Evolutionary conservation across 1,140 invertebrate genomes (phyloP), one percentile per base, ranked within the genome.

Genomic region (Trichomalopsis sarcophagae): DNA sequence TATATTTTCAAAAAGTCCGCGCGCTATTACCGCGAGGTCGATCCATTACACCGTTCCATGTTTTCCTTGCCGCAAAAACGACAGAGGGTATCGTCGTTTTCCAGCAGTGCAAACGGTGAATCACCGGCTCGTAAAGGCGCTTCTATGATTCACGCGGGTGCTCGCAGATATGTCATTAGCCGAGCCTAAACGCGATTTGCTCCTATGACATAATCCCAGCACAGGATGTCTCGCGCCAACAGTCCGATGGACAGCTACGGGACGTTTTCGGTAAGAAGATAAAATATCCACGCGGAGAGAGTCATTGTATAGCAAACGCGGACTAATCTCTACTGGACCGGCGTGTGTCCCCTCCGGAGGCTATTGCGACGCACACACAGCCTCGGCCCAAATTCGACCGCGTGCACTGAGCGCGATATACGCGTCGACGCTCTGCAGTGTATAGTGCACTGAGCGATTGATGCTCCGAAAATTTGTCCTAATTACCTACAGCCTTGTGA

Each of bases 331-430:
- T 44, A 44, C 40, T 44, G 40, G 40, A 44, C 40, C 40, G 7
- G 40, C 27, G 27, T 1, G 27, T 44, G 40, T 44, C 62, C 62
- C 62, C 62, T 27, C 6, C 2, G 66, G 62, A 66, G 17, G 14
- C 62, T 17, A 66, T 7, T 7, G 50, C 50, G 27, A 27, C 30
- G 47, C 50, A n/a, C n/a, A n/a, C 33, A 30, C 55, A 80, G 33
- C 78, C 36, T 80, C 36, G 78, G 10, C 36, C 78, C 55, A 80
- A 27, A 69, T 40, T 80, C 33, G 55, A 2, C 1, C 40, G 40
- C 7, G 40, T 44, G 40, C 40, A 44, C 40, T 44, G 40, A 44
- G 40, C 7, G 40, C 40, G 40, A 44, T 44, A 40, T 40, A 10
- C 62, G 13, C 62, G 13, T n/a, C 3, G 14, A n/a, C 62, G 62